Base-by-base conservation (phyloP, 2,113 vertebrate species). In the Micronisus gabar region DNA sequence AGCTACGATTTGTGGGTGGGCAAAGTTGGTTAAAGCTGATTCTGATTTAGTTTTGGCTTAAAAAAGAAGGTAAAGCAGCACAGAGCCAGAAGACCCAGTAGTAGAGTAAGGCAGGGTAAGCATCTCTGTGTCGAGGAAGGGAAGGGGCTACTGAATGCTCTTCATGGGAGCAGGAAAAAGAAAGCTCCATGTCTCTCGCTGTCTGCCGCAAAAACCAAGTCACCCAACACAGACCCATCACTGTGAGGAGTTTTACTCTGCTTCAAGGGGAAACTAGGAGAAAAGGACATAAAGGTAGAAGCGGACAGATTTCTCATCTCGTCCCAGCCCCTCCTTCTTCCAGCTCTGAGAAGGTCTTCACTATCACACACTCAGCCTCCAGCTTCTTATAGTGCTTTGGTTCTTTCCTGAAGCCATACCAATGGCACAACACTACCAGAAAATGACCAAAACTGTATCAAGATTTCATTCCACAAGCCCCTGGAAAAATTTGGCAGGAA, bases 391-490 rank as follows among this genome's bases (percentile, higher is more conserved):
- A 47, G 15, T 48, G 26, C 21, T 81, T 81, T 76, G 13, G 15
- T 71, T 61, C n/a, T 62, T 67, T 48, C 36, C 41, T 41, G 34
- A 41, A 93, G 21, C 40, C 38, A 3, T 1, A 34, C n/a, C 15
- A 36, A 9, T 1, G 15, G 23, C 14, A 58, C 1, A 3, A 27
- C 9, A 8, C 1, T 2, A 40, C 15, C 15, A 38, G 45, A 88
- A 73, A 52, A 82, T 62, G 6, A 72, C n/a, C 40, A 22, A 50
- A 63, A 43, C 14, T 13, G 3, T 61, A 53, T 18, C 45, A 45
- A 45, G 38, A 15, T 67, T 53, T 75, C 36, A 83, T 52, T 43
- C 18, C 27, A 12, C 32, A 29, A 79, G 4, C 26, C 56, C 26
- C n/a, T 53, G 50, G 80, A 59, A 63, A 59, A 59, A 58, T 3